Base-by-base conservation (phyloP, 2,113 vertebrate genomes). In the Chionis minor region DNA sequence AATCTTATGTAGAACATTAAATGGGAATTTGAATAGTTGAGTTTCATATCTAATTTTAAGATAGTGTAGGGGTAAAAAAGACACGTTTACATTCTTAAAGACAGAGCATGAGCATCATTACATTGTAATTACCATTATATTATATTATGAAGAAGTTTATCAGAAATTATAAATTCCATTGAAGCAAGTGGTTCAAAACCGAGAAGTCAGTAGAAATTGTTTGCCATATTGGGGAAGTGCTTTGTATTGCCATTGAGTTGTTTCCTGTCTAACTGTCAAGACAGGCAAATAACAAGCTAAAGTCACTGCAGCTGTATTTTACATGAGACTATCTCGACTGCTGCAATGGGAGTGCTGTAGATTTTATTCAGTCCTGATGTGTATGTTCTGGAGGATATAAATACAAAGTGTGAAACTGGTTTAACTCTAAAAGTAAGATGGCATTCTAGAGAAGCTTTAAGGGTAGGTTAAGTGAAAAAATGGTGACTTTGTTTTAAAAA, bases 1-100 rank as follows among this genome's bases (percentile, higher is more conserved):
- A 92, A 4, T 1, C 0, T 3, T 5, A 6, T 4, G n/a, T 32
- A 42, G 14, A 45, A 3, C 10, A 8, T 52, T 18, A 49, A 35
- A 15, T 21, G 19, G 13, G 8, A 88, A 28, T 51, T n/a, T 52
- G 28, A 32, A 44, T 44, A 66, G 10, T 22, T 22, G 10, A 6
- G 8, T 51, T 81, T 70, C 17, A 6, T 40, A 33, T 54, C 54
- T 73, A 12, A 28, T 63, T 71, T 71, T 52, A 71, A 49, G 40
- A 10, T 66, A 38, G 3, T 19, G 27, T 20, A 4, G 9, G 12
- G 4, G 3, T 54, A 24, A 73, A 63, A 67, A 59, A 14, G 44
- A 70, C 19, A 59, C 4, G 56, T 40, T 67, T 86, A 51, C 8
- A 5, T 65, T 95, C 24, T 59, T 56, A 44, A 80, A 61, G 45